Percentiles rank a stretch among this genome's conserved stretches.
These are phyloP conservation scores for Scaptomyza graminum DNA, from an alignment of 1,140 invertebrate species.

Conservation along the genomic window DNA sequence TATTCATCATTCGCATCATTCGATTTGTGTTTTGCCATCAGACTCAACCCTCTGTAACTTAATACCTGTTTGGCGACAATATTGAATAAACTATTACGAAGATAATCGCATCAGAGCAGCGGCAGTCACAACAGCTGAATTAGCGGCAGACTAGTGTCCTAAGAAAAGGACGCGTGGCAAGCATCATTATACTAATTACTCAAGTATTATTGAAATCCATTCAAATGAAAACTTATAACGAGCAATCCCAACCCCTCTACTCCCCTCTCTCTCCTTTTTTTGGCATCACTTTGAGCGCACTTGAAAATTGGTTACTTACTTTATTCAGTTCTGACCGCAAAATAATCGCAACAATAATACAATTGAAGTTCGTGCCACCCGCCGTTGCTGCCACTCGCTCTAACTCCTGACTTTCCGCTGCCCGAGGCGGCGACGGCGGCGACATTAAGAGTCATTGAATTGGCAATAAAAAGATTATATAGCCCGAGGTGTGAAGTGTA, in stretches of 20 bases:
- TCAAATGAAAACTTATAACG: constrained; percentile 74
- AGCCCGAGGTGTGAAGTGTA: constrained; percentile 80
- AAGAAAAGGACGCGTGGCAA: constrained; percentile 51
- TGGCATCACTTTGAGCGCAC: constrained; percentile 57
- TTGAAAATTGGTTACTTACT: constrained; percentile 55
- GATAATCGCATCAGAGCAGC: constrained; percentile 62
- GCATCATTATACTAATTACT: constrained; percentile 82
- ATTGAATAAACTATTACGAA: constrained; percentile 45
- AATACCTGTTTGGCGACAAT: constrained; percentile 63
- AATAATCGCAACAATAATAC: constrained; percentile 15
- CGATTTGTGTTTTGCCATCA: neutral
- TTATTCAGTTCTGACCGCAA: constrained; percentile 70
- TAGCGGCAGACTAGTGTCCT: constrained; percentile 23
- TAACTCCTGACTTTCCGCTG: constrained; percentile 52
- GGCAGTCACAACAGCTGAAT: constrained; percentile 43
- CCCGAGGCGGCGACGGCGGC: constrained; percentile 59
- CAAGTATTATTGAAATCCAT: constrained; percentile 81
- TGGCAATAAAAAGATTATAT: constrained; percentile 83
- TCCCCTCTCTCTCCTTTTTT: neutral
- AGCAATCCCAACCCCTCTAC: constrained; percentile 17
- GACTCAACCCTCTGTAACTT: constrained; percentile 47
- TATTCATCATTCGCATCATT: constrained; percentile 76
- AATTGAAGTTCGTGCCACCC: constrained; percentile 7
- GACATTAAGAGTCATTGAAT: constrained; percentile 76
- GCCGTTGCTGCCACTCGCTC: neutral